Evolutionary conservation across 23 tunicate genomes (phyloP).

Genomic region (Aplidium turbinatum): DNA sequence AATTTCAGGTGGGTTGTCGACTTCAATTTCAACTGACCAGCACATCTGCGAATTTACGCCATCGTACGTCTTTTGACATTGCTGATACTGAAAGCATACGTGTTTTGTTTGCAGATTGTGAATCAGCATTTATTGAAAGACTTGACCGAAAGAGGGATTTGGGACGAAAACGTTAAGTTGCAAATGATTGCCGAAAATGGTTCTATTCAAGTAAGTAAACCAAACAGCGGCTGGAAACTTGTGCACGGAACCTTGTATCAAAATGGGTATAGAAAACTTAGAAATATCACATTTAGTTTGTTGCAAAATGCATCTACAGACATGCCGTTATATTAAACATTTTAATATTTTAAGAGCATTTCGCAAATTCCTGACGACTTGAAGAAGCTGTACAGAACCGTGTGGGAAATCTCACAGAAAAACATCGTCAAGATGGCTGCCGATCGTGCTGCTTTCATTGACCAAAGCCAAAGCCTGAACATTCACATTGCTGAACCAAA

Average conservation of each 20-base stretch:
- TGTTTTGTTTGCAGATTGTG: slow-evolving; percentile 77
- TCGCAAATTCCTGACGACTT: slow-evolving; percentile 80
- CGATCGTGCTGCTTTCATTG: slow-evolving; percentile 91
- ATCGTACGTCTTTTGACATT: too few relatives aligned
- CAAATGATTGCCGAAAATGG: slow-evolving; percentile 95
- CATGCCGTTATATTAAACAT: too few relatives aligned
- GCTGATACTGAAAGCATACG: too few relatives aligned
- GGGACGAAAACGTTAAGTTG: slow-evolving; percentile 93
- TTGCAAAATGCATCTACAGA: too few relatives aligned
- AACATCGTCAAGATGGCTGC: slow-evolving; percentile 98
- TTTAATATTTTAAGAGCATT: too few relatives aligned
- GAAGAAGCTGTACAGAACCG: slow-evolving; percentile 84
- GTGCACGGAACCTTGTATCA: too few relatives aligned
- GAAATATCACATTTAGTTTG: too few relatives aligned
- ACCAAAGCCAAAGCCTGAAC: slow-evolving; percentile 95
- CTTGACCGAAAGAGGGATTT: slow-evolving; percentile 72
- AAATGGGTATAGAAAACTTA: too few relatives aligned
- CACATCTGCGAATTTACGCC: too few relatives aligned
- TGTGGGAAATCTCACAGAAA: slow-evolving; percentile 99
- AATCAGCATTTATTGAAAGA: slow-evolving; percentile 91
- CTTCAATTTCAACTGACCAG: too few relatives aligned
- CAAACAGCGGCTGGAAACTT: too few relatives aligned
- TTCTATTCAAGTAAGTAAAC: slow-evolving; percentile 92
- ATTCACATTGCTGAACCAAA: slow-evolving; percentile 98
- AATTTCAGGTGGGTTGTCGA: slow-evolving; percentile 94